Conservation (phyloP, 2,888 invertebrate species). For the Conomelus anceps region DNA sequence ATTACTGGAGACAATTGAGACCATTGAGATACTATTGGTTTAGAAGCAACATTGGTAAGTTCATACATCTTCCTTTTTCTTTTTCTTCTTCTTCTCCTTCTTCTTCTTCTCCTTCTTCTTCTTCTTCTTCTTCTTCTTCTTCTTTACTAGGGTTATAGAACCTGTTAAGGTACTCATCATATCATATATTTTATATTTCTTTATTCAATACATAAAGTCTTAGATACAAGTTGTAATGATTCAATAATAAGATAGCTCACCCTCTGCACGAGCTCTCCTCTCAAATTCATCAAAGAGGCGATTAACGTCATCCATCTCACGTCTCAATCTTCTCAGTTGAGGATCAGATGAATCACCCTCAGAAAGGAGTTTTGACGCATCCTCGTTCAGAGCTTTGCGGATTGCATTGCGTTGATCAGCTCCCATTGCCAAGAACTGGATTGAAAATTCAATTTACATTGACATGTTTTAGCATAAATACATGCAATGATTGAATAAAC, state of each 20-base stretch:
- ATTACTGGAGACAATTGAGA: too few relatives aligned
- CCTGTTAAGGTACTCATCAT: too few relatives aligned
- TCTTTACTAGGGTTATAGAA: too few relatives aligned
- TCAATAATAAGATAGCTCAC: conserved; percentile 43
- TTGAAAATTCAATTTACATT: not conserved
- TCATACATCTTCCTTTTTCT: too few relatives aligned
- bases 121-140: too few relatives aligned
- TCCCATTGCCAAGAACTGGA: conserved; percentile 88
- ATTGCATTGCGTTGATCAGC: conserved; percentile 94
- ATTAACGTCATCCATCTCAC: conserved; percentile 95
- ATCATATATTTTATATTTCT: too few relatives aligned
- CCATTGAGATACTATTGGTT: too few relatives aligned
- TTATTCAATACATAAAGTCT: not conserved
- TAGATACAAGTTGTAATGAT: not conserved
- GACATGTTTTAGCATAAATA: too few relatives aligned
- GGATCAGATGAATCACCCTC: conserved; percentile 97
- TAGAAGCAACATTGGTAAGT: too few relatives aligned
- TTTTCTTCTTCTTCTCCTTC: too few relatives aligned
- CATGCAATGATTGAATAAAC: too few relatives aligned
- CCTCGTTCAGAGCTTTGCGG: conserved; percentile 89
- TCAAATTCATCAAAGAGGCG: conserved; percentile 89
- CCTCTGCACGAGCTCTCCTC: conserved; percentile 76
- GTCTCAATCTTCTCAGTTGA: conserved; percentile 72
- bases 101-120: too few relatives aligned
- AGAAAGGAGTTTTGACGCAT: conserved; percentile 88